These are phyloP conservation scores for Protobothrops mucrosquamatus DNA, from an alignment of 2,113 vertebrate genomes.

Conservation along the genomic window DNA sequence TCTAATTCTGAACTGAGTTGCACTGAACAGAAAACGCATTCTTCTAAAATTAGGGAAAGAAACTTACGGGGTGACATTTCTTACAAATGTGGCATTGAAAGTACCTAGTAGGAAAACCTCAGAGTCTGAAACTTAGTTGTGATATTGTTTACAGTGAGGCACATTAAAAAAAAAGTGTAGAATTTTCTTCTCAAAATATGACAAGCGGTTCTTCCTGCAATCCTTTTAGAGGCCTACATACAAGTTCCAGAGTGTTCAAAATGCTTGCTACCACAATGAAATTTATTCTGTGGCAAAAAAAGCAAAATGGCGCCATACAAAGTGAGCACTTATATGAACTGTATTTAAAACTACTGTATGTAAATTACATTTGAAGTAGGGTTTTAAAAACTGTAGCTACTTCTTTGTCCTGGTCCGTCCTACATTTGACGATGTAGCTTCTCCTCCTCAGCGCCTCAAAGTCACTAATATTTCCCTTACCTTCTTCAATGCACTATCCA, in stretches of 20 bases:
- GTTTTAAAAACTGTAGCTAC: neutral
- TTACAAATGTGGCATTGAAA: neutral
- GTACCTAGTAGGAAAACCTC: neutral
- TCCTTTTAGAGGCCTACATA: neutral
- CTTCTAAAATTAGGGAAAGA: neutral
- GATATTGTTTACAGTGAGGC: too few relatives aligned
- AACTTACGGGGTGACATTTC: neutral
- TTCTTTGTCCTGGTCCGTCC: neutral
- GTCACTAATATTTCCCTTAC: conserved; percentile 56
- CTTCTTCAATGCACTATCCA: conserved; percentile 89
- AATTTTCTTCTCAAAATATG: neutral
- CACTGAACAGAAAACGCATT: neutral
- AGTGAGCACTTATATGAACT: neutral
- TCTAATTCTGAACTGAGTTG: neutral
- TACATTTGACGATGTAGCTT: neutral
- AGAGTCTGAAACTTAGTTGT: neutral
- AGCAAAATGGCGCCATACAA: neutral
- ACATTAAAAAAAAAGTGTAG: neutral
- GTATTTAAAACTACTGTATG: neutral
- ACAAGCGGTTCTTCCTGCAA: neutral
- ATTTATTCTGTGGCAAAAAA: neutral
- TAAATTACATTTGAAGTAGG: neutral
- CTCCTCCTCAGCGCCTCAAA: neutral
- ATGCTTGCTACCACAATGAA: neutral
- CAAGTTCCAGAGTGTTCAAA: neutral